Evolutionary conservation across 2,113 vertebrate genomes (phyloP).

Genomic region (Pterocles burchelli): DNA sequence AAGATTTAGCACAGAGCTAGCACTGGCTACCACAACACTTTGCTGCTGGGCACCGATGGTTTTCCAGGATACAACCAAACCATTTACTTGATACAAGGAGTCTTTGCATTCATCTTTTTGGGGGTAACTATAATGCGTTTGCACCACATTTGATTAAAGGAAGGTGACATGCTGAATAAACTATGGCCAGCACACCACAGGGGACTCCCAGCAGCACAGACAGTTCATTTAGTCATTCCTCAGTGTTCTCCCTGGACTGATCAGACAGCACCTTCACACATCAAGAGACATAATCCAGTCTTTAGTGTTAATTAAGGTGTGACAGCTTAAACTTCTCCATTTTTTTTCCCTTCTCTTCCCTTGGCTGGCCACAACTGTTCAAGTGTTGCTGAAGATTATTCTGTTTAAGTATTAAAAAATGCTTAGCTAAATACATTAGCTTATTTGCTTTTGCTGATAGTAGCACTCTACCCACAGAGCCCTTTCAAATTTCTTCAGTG

Average conservation of each 20-base stretch:
- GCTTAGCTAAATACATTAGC: conserved; percentile 68
- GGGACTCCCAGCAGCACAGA: not conserved
- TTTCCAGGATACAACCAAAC: not conserved
- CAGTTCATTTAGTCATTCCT: not conserved
- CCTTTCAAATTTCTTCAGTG: conserved; percentile 70
- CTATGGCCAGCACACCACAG: not conserved
- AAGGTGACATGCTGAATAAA: not conserved
- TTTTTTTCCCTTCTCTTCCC: not conserved
- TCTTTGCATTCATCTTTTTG: not conserved
- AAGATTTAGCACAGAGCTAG: not conserved
- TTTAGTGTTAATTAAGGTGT: conserved; percentile 8
- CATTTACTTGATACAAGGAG: not conserved
- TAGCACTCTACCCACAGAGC: conserved; percentile 73
- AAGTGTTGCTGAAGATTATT: conserved; percentile 49
- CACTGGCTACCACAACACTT: not conserved
- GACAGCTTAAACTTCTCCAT: not conserved
- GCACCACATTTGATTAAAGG: not conserved
- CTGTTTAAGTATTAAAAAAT: conserved; percentile 68
- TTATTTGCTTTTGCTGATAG: conserved; percentile 80
- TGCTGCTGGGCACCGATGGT: not conserved
- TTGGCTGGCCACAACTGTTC: conserved; percentile 22
- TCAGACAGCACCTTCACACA: not conserved
- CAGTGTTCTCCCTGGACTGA: not conserved
- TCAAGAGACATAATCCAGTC: not conserved
- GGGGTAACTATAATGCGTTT: not conserved